phyloP scores from a whole-genome alignment of 1,140 invertebrate genomes.

The Macrosteles quadrilineatus region DNA sequence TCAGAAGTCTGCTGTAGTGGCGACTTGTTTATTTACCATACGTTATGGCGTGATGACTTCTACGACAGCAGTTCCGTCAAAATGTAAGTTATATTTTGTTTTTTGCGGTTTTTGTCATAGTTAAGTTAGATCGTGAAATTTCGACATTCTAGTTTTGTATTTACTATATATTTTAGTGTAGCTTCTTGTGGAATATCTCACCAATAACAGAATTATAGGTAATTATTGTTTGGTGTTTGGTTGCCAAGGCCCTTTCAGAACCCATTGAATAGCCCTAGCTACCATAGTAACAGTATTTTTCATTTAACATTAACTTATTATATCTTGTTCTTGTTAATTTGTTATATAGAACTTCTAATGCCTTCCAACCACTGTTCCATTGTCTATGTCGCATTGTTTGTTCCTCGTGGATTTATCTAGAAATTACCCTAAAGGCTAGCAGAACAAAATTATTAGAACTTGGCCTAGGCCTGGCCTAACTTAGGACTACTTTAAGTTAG shows the following conservation, averaged over 20 bases:
- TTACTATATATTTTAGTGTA: not conserved
- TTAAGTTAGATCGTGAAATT: not conserved
- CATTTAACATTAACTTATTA: no score
- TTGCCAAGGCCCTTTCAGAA: conserved; percentile 17
- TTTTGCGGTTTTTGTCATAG: not conserved
- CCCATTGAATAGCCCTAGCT: not conserved
- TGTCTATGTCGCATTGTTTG: no score
- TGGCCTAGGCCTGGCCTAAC: no score
- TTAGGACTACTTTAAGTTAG: no score
- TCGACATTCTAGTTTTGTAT: not conserved
- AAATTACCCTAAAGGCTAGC: no score
- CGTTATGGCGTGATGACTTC: conserved; percentile 26
- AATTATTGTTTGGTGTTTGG: not conserved
- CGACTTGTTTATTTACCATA: conserved; percentile 21
- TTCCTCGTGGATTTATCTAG: no score
- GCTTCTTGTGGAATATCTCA: no score
- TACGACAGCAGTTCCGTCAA: conserved; percentile 25
- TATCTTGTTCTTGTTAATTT: no score
- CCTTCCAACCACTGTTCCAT: no score
- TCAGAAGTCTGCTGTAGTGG: not conserved
- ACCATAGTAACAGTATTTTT: not conserved
- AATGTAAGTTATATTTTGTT: conserved; percentile 11
- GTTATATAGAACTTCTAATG: no score
- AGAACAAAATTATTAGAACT: no score
- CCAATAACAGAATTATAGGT: no score